phyloP scores from a whole-genome alignment of 2,888 invertebrate genomes.

The Ferrisia virgata region DNA sequence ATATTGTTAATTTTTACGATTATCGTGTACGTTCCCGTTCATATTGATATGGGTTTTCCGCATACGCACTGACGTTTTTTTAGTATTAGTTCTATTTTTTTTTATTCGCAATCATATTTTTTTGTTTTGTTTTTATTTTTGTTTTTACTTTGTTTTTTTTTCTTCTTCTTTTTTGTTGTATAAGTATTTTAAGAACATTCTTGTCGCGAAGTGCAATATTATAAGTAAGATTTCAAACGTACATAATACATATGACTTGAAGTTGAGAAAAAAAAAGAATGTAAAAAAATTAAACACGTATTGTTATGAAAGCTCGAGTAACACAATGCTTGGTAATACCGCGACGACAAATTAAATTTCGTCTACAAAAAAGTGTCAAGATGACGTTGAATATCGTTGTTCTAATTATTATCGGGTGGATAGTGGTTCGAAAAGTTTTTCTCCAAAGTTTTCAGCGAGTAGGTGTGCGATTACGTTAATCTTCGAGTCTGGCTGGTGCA shows the following conservation, averaged over 20 bases:
- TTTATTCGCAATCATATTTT: neutral
- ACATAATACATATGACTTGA: neutral
- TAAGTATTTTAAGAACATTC: neutral
- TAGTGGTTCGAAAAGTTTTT: neutral
- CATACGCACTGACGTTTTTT: neutral
- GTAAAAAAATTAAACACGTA: neutral
- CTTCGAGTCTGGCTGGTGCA: too few relatives aligned
- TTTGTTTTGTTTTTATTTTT: neutral
- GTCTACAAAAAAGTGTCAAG: neutral
- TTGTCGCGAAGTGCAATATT: neutral
- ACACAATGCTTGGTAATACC: neutral
- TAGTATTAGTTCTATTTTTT: neutral
- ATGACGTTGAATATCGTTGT: neutral
- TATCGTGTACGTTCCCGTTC: constrained; percentile 19
- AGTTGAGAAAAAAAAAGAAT: neutral
- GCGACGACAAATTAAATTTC: neutral
- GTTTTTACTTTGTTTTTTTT: neutral
- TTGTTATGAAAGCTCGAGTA: neutral
- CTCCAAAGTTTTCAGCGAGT: too few relatives aligned
- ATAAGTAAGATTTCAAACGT: neutral
- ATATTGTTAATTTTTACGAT: constrained; percentile 3
- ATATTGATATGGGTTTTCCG: constrained; percentile 40
- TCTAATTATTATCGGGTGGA: neutral
- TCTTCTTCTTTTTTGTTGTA: neutral
- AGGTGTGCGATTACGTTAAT: too few relatives aligned